Conservation (phyloP, 2,888 invertebrate species). For the Frankliniella fusca region DNA sequence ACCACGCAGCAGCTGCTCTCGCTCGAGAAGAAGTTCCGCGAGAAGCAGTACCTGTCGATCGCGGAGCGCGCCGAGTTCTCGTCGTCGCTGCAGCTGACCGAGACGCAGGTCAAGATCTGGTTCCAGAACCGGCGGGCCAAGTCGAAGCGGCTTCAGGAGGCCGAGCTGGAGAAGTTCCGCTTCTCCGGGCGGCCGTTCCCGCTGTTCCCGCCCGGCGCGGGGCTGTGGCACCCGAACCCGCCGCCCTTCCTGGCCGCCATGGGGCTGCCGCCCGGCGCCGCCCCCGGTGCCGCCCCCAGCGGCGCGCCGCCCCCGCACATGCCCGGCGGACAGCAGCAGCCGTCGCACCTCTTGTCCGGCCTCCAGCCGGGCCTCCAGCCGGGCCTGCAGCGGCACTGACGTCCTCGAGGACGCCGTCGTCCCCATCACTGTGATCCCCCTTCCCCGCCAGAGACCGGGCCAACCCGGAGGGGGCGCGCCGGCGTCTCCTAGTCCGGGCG, state of each 20-base stretch:
- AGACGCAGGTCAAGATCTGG: conserved; percentile 94
- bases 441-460: neutral
- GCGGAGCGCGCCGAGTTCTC: conserved; percentile 94
- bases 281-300: conserved; percentile 55
- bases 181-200: conserved; percentile 41
- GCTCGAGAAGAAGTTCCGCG: conserved; percentile 87
- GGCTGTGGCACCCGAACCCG: conserved; percentile 56
- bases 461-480: neutral
- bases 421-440: conserved; percentile 4
- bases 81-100: conserved; percentile 80
- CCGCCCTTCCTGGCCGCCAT: conserved; percentile 51
- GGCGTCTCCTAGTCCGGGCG: neutral
- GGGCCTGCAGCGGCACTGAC: conserved; percentile 4
- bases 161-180: conserved; percentile 80
- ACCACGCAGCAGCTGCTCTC: conserved; percentile 88
- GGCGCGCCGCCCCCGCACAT: neutral
- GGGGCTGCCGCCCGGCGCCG: conserved; percentile 51
- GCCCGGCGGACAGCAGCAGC: conserved; percentile 53
- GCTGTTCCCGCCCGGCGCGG: conserved; percentile 48
- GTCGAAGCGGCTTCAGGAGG: conserved; percentile 93
- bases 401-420: conserved; percentile 29
- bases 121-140: conserved; percentile 92
- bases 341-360: conserved; percentile 43
- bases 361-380: neutral
- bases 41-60: conserved; percentile 92